Evolutionary conservation across 1,140 invertebrate genomes (phyloP).

Genomic region (Drosophila baimaii): DNA sequence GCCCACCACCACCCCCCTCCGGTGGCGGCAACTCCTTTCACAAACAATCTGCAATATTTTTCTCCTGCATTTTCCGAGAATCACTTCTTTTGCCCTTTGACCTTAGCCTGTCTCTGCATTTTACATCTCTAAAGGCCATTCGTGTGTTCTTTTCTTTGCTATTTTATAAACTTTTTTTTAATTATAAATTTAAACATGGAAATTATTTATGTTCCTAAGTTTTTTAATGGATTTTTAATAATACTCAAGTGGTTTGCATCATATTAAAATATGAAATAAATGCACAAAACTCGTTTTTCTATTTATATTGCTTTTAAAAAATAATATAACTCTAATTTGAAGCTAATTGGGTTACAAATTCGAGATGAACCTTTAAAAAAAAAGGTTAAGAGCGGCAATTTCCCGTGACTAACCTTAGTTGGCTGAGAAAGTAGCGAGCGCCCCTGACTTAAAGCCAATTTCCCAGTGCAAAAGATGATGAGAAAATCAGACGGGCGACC

Average conservation of each 20-base stretch:
- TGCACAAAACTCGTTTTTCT: no score
- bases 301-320: no score
- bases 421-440: constrained; percentile 1
- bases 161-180: constrained; percentile 6
- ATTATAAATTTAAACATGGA: no score
- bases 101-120: constrained; percentile 17
- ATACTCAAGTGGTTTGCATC: no score
- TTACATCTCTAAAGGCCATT: constrained; percentile 17
- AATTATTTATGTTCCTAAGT: no score
- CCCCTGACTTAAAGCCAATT: constrained; percentile 14
- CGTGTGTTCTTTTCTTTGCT: background rate
- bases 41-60: constrained; percentile 36
- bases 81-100: constrained; percentile 26
- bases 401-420: background rate
- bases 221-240: no score
- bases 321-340: no score
- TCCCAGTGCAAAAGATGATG: background rate
- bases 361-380: background rate
- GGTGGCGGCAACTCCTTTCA: constrained; percentile 3
- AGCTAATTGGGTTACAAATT: no score
- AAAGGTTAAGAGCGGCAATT: constrained; percentile 1
- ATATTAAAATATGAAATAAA: no score
- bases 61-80: constrained; percentile 22
- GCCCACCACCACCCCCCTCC: no score
- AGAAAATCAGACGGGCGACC: background rate